Conservation (phyloP, 2,113 vertebrate genomes). For the rabbit (Oryctolagus cuniculus) region DNA sequence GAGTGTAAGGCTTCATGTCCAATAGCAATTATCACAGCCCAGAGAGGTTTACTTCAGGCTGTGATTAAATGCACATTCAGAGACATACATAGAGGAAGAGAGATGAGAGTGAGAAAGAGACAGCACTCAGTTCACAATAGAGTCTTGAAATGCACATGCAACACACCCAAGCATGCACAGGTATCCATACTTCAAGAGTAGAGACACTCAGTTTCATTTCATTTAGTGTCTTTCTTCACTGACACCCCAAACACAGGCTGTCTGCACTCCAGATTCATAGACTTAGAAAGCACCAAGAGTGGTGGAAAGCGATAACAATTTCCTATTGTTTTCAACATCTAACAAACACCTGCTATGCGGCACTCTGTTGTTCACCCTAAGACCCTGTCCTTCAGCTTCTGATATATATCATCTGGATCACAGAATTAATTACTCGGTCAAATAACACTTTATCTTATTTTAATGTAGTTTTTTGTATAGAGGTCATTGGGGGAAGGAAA, state of each 20-base stretch:
- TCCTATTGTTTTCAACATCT: background rate
- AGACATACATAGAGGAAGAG: background rate
- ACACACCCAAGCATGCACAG: background rate
- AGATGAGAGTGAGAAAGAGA: background rate
- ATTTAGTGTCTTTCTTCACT: background rate
- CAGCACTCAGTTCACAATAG: background rate
- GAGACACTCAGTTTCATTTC: background rate
- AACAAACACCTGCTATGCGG: background rate
- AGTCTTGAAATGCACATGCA: background rate
- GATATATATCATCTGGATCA: background rate
- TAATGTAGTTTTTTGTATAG: background rate
- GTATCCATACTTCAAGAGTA: background rate
- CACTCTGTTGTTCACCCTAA: no score
- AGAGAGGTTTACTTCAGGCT: background rate
- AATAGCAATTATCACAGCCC: background rate
- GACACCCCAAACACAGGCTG: background rate
- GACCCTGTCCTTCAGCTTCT: background rate
- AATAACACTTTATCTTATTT: background rate
- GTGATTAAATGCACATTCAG: background rate
- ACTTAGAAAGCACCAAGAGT: background rate
- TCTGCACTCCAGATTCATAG: background rate
- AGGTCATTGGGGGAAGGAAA: background rate
- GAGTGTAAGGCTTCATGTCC: background rate
- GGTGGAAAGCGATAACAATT: background rate
- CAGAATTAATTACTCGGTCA: background rate